Evolutionary conservation across 2,113 vertebrate species (phyloP), one percentile per base, ranked within the genome.

Genomic region (Pseudorhombus dupliciocellatus): DNA sequence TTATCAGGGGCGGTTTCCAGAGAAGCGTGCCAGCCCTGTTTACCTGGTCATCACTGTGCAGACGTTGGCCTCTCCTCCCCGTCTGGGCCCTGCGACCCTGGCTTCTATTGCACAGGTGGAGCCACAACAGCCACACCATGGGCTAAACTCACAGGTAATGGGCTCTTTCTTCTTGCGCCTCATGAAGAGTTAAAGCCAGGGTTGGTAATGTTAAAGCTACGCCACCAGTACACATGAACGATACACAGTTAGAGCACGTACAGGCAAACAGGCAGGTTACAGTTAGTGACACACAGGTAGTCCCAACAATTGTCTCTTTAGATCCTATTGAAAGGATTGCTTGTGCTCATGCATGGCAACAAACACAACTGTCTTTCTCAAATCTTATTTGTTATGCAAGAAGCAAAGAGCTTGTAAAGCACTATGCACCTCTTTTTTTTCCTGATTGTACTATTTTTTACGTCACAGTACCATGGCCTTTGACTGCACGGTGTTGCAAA

Each of bases 81-180:
- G 0, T 95, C 93, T 0, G 95, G 95, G 0, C 91, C 40, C 4
- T 96, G 95, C 75, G 83, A 76, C 42, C 73, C 95, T 0, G 95
- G 95, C 0, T 93, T 94, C 66, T 97, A 93, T 89, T 97, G 96
- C 81, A 70, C 51, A n/a, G 70, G 88, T 22, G 92, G 90, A 53
- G 94, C 95, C 7, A 83, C 1, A 26, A 70, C 89, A 0, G 90
- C 95, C 8, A 84, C 57, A 20, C 95, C 95, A 22, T 54, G 48
- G 22, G 26, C 75, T 58, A 91, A 90, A 68, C 55, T 26, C 20
- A 83, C 80, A 80, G 87, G 90, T 91, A 77, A 80, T 44, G 57
- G 4, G 12, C 4, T 4, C 30, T 18, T n/a, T 52, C 24, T 72
- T 18, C 4, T 63, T 58, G 24, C 6, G 16, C 60, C 77, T 70